Evolutionary conservation across 1,140 invertebrate species (phyloP).

Genomic region (Drosophila malerkotliana): DNA sequence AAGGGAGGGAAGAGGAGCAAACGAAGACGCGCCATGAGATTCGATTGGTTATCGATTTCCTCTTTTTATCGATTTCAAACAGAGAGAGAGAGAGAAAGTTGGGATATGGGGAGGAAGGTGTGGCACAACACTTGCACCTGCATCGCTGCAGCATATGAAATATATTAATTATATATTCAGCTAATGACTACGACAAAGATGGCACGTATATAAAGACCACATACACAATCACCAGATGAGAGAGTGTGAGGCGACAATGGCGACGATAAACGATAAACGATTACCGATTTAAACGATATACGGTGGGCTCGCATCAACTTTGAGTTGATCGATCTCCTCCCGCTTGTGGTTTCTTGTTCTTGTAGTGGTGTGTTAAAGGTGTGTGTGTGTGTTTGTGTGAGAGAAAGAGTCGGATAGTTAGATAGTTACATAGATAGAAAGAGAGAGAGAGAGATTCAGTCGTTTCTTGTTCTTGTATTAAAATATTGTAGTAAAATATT

Average conservation of each 20-base stretch:
- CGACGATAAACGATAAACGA: conserved; percentile 63
- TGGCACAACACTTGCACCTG: conserved; percentile 36
- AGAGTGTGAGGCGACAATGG: conserved; percentile 77
- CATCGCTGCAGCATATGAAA: conserved; percentile 43
- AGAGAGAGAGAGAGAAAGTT: neutral
- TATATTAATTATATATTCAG: conserved; percentile 62
- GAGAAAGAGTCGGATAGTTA: conserved; percentile 56
- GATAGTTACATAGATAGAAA: conserved; percentile 24
- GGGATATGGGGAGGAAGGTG: neutral
- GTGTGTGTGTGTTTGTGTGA: conserved; percentile 28
- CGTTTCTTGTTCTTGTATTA: conserved; percentile 61
- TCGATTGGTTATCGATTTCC: conserved; percentile 28
- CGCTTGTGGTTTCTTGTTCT: conserved; percentile 9
- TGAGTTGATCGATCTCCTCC: conserved; percentile 50
- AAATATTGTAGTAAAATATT: conserved; percentile 65
- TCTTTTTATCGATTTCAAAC: neutral
- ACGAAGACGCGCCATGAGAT: conserved; percentile 26
- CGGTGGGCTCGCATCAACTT: conserved; percentile 55
- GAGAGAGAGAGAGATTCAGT: conserved; percentile 66
- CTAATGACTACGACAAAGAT: conserved; percentile 83
- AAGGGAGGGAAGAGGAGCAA: too few species aligned
- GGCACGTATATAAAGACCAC: conserved; percentile 83
- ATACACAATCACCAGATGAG: conserved; percentile 83
- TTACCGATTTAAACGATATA: conserved; percentile 37
- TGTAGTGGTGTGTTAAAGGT: neutral